phyloP scores from a whole-genome alignment of 2,888 invertebrate genomes.

The Sarcophaga variegata region DNA sequence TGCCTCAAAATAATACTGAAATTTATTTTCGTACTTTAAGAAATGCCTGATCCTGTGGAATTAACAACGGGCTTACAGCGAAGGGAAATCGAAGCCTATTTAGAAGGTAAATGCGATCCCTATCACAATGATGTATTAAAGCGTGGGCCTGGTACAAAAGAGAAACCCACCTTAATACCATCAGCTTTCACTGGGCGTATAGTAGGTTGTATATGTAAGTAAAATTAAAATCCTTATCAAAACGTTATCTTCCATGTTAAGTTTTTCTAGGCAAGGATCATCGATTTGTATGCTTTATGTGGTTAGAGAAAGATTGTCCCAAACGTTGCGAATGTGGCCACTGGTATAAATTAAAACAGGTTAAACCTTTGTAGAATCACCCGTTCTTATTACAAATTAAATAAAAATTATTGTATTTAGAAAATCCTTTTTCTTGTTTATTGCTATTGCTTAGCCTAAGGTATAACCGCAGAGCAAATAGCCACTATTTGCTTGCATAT shows the following conservation, averaged over 20 bases:
- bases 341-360: constrained; percentile 94
- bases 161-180: constrained; percentile 92
- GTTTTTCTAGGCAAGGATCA: constrained; percentile 88
- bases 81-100: constrained; percentile 91
- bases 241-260: constrained; percentile 68
- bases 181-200: constrained; percentile 94
- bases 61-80: constrained; percentile 96
- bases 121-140: constrained; percentile 89
- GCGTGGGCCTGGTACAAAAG: constrained; percentile 90
- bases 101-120: constrained; percentile 93
- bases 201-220: constrained; percentile 94
- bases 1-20: not conserved
- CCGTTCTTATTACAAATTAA: not conserved
- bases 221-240: not conserved
- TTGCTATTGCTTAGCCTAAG: constrained; percentile 74
- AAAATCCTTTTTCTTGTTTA: not conserved
- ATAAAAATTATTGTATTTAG: not conserved
- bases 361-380: constrained; percentile 74
- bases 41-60: constrained; percentile 93
- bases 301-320: constrained; percentile 93
- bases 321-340: constrained; percentile 97
- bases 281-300: constrained; percentile 95
- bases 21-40: constrained; percentile 78
- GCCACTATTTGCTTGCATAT: constrained; percentile 94
- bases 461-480: constrained; percentile 89